Percentiles rank a stretch among this genome's conserved stretches.
phyloP scores from a whole-genome alignment of 2,888 invertebrate genomes.

The Corbicula japonica region DNA sequence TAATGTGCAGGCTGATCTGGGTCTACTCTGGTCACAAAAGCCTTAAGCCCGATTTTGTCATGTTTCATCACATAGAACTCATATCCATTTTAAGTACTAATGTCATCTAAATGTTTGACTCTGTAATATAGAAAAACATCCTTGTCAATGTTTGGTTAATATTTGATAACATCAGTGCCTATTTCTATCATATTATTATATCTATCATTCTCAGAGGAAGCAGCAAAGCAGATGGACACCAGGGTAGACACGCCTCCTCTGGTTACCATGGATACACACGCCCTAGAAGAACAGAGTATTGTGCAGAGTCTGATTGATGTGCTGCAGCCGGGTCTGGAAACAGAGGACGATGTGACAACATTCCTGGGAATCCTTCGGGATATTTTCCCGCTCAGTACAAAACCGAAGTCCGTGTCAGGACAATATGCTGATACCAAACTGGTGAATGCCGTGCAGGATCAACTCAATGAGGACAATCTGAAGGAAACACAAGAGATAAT shows the following conservation, averaged over 20 bases:
- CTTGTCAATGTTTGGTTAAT: too few relatives aligned
- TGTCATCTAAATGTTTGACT: too few relatives aligned
- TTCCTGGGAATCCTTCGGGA: constrained; percentile 79
- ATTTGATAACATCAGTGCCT: too few relatives aligned
- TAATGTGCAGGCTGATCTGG: too few relatives aligned
- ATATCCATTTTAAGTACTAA: too few relatives aligned
- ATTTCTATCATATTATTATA: neutral
- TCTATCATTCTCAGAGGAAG: constrained; percentile 58
- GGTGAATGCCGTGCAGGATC: constrained; percentile 80
- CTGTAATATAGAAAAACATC: too few relatives aligned
- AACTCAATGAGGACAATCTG: constrained; percentile 81
- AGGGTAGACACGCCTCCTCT: constrained; percentile 64
- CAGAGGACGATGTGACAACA: constrained; percentile 71
- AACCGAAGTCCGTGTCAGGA: constrained; percentile 63
- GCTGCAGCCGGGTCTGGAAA: constrained; percentile 72
- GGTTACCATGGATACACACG: constrained; percentile 59
- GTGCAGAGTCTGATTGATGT: constrained; percentile 78
- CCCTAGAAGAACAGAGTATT: constrained; percentile 80
- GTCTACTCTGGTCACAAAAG: too few relatives aligned
- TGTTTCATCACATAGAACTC: neutral
- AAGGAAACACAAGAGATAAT: constrained; percentile 76
- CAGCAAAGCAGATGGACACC: constrained; percentile 47
- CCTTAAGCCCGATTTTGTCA: too few relatives aligned
- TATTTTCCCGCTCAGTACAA: constrained; percentile 79
- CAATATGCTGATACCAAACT: constrained; percentile 73